Conservation (phyloP, 2,888 invertebrate species). For the Cremastinae sp. region DNA sequence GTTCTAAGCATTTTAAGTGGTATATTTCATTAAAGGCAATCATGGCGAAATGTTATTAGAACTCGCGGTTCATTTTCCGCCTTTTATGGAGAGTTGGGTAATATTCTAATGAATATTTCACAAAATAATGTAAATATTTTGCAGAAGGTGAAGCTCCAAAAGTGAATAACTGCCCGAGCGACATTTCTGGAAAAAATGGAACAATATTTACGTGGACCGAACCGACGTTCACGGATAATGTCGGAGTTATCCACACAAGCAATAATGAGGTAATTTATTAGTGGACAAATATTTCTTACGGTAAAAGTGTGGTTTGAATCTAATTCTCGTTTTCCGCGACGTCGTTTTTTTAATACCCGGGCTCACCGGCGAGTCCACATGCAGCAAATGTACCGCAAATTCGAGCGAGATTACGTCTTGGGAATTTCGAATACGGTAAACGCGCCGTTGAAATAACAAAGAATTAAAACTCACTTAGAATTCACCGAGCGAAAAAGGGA, state of each 20-base stretch:
- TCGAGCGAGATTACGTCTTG: conserved; percentile 4
- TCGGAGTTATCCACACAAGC: conserved; percentile 79
- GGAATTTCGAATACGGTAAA: conserved; percentile 43
- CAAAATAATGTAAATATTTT: no score
- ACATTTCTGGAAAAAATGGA: conserved; percentile 76
- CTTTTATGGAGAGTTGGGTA: no score
- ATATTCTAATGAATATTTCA: no score
- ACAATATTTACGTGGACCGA: conserved; percentile 80
- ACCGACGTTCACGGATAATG: conserved; percentile 81
- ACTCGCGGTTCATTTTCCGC: no score
- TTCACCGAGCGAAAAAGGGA: neutral
- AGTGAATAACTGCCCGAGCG: conserved; percentile 80
- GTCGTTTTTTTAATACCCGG: no score
- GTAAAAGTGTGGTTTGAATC: conserved; percentile 19
- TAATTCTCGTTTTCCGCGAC: conserved; percentile 14
- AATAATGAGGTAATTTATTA: conserved; percentile 77
- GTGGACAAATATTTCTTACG: conserved; percentile 21
- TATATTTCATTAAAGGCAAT: no score
- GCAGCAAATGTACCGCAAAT: neutral
- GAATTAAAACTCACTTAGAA: conserved; percentile 52
- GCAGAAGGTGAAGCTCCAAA: conserved; percentile 81
- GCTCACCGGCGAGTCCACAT: neutral
- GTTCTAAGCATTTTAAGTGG: no score
- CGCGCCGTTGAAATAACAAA: conserved; percentile 36
- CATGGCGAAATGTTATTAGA: no score